Evolutionary conservation across 2,113 vertebrate species (phyloP).

Genomic region (Vicugna pacos): DNA sequence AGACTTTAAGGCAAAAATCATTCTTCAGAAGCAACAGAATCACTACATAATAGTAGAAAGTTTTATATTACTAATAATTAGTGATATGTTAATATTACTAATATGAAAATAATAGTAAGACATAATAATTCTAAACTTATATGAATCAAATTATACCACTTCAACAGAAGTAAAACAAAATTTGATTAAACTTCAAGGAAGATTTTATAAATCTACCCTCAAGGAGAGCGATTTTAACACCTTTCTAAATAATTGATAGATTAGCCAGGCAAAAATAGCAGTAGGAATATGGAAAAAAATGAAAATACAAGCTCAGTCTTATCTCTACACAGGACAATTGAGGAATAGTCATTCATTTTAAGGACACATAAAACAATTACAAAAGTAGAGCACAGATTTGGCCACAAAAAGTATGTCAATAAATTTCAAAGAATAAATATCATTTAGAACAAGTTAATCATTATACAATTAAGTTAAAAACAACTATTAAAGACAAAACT

Average conservation of each 20-base stretch:
- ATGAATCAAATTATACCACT: neutral
- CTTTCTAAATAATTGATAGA: neutral
- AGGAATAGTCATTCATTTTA: neutral
- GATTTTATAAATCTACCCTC: neutral
- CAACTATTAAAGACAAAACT: neutral
- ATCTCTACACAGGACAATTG: neutral
- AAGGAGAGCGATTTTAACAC: neutral
- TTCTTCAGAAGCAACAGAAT: neutral
- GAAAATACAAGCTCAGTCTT: neutral
- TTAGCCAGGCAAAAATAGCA: neutral
- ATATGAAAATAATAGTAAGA: neutral
- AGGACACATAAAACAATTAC: neutral
- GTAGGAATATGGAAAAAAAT: neutral
- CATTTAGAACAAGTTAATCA: neutral
- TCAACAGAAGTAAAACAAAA: neutral
- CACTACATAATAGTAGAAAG: neutral
- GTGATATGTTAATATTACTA: no score
- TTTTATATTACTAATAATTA: neutral
- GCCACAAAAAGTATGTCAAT: neutral
- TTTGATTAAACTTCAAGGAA: neutral
- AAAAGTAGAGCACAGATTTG: neutral
- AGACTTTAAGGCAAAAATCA: neutral
- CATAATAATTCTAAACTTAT: neutral
- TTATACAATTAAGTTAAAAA: neutral
- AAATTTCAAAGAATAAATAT: slow-evolving; percentile 4